A percentile compares a stretch with the other conserved stretches of the same genome.
Evolutionary conservation across 2,888 invertebrate genomes (phyloP).

Genomic region (Trissolcus brochymenae): DNA sequence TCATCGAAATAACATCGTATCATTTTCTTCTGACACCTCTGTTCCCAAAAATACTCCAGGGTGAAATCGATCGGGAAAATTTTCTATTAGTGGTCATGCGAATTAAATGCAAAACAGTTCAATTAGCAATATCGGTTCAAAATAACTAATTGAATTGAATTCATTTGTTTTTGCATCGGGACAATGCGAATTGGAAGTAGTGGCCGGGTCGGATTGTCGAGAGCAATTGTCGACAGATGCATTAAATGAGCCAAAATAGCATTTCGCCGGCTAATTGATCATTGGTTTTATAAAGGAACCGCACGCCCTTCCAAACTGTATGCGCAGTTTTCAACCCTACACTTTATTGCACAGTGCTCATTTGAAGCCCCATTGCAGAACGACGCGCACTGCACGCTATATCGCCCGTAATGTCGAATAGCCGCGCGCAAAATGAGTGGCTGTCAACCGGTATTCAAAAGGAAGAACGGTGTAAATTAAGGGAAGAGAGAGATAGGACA

Average conservation of each 20-base stretch:
- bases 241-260: constrained; percentile 51
- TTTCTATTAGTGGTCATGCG: too few species aligned
- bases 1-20: background rate
- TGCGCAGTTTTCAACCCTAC: constrained; percentile 58
- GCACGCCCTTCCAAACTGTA: constrained; percentile 51
- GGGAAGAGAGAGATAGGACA: constrained; percentile 42
- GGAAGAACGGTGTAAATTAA: constrained; percentile 59
- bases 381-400: constrained; percentile 55
- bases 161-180: constrained; percentile 23
- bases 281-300: constrained; percentile 59
- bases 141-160: constrained; percentile 21
- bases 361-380: constrained; percentile 53
- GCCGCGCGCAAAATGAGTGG: constrained; percentile 56
- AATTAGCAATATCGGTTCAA: constrained; percentile 16
- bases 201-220: constrained; percentile 9
- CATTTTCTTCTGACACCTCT: background rate
- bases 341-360: constrained; percentile 58
- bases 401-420: constrained; percentile 56
- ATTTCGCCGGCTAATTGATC: constrained; percentile 56
- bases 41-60: background rate
- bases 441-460: constrained; percentile 58
- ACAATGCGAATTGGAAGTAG: constrained; percentile 35
- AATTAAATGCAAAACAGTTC: constrained; percentile 17
- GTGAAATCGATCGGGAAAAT: too few species aligned
- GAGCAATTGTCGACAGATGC: constrained; percentile 55